phyloP scores from a whole-genome alignment of 2,113 vertebrate species.

The Microcebus ravelobensis region DNA sequence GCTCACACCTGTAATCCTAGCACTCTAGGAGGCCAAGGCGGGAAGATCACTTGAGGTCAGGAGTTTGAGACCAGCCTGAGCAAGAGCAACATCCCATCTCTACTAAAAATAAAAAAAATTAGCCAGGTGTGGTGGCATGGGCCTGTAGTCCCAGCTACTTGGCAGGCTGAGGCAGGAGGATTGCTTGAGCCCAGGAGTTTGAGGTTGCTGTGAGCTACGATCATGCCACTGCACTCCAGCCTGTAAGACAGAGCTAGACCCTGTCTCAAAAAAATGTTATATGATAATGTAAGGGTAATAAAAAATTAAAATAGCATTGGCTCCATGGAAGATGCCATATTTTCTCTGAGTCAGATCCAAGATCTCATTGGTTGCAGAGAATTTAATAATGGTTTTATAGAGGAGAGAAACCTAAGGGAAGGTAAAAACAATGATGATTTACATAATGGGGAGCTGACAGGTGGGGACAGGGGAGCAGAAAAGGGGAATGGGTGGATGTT shows the following conservation, averaged over 20 bases:
- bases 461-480: neutral
- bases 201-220: too few species aligned
- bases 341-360: fast-evolving
- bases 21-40: too few species aligned
- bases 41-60: too few species aligned
- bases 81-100: too few species aligned
- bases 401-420: neutral
- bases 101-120: too few species aligned
- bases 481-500: fast-evolving
- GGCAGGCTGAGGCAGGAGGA: too few species aligned
- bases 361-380: neutral
- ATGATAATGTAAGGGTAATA: fast-evolving
- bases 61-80: too few species aligned
- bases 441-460: neutral
- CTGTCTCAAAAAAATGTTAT: too few species aligned
- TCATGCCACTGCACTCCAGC: too few species aligned
- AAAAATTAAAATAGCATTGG: fast-evolving
- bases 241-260: too few species aligned
- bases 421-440: fast-evolving
- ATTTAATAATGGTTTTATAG: fast-evolving
- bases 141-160: too few species aligned
- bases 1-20: too few species aligned
- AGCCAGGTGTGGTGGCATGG: fast-evolving
- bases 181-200: neutral
- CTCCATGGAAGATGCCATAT: fast-evolving